Base-by-base conservation (phyloP, 1,140 invertebrate genomes). In the Rhagoletis zephyria region DNA sequence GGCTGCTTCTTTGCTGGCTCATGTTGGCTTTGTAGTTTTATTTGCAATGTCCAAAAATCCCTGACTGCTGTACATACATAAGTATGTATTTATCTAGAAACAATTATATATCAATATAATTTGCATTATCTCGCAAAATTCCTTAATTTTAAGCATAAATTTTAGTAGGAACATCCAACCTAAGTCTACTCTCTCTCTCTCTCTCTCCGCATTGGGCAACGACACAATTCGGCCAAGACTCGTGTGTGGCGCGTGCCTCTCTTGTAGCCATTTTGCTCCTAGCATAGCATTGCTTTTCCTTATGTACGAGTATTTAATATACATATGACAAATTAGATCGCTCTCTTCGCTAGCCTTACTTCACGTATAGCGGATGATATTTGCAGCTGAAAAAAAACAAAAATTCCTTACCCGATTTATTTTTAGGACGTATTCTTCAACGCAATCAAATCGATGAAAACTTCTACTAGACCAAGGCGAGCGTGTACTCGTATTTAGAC, bases 341-440 rank as follows among this genome's bases (percentile, higher is more conserved):
- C 74, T 51, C 74, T 81, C 16, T 19, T 59, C 48, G 7, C 19
- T 56, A 81, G 74, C 45, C 74, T 12, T 12, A 12, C 40, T 45
- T 0, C 45, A 42, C 64, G 9, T 48, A 87, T 65, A 86, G 19
- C 6, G 59, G 85, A 59, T 60, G 87, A 85, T n/a, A 42, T 61
- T 77, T 51, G 87, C 63, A 64, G 16, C 51, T 85, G 67, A 60
- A 87, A 87, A 87, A 85, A 87, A 87, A n/a, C n/a, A n/a, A 48
- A 81, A 51, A 81, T 85, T 85, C 87, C 19, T 61, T 59, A 30
- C 48, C 51, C 19, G 42, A 81, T 59, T 85, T 87, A 87, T 87
- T 87, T 87, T 87, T 65, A 87, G 67, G 67, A 63, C 30, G 7
- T 86, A 63, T n/a, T n/a, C 40, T 63, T 61, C 59, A 86, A 63